Conservation (phyloP, 2,113 vertebrate species). For the Orycteropus afer region DNA sequence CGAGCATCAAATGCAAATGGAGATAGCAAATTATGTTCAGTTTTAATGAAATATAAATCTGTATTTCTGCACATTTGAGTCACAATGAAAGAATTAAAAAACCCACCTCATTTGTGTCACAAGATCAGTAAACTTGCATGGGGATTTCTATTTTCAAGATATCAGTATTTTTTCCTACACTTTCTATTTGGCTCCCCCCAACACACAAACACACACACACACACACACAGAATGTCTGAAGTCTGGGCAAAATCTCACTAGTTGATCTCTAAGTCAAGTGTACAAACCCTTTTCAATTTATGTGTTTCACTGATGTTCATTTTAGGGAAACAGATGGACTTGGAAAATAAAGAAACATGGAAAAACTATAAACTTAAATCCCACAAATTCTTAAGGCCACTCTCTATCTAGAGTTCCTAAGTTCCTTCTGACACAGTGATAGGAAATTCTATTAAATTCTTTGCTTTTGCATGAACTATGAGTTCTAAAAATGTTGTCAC, state of each 20-base stretch:
- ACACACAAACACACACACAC: too few relatives aligned
- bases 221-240: neutral
- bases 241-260: neutral
- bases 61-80: neutral
- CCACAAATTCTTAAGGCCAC: neutral
- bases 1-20: neutral
- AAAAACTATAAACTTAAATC: neutral
- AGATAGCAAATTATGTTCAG: neutral
- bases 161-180: neutral
- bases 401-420: neutral
- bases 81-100: constrained; percentile 14
- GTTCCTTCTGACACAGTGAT: neutral
- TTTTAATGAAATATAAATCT: constrained; percentile 13
- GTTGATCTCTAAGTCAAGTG: neutral
- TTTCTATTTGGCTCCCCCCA: neutral
- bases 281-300: neutral
- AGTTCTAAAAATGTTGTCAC: neutral
- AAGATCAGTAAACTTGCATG: neutral
- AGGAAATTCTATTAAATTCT: neutral
- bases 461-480: constrained; percentile 1
- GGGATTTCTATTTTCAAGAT: neutral
- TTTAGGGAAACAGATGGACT: constrained; percentile 15
- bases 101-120: neutral
- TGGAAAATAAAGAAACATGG: neutral
- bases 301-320: neutral